These are phyloP conservation scores for Notothenia coriiceps DNA, from an alignment of 2,113 vertebrate species.

Conservation along the genomic window DNA sequence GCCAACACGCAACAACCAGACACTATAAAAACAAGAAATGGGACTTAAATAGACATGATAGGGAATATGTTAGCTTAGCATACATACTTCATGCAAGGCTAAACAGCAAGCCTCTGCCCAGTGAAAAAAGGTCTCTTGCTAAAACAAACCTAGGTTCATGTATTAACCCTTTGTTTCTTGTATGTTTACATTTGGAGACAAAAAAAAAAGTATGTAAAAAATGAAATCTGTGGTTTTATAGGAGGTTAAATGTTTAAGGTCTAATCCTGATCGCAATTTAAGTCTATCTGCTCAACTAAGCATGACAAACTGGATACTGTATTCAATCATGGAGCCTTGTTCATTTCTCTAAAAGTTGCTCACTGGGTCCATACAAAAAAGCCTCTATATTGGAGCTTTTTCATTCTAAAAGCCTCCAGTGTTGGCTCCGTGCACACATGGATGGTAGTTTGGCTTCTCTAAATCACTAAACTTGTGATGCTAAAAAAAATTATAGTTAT, in stretches of 20 bases:
- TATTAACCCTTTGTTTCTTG: not conserved
- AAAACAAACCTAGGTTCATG: not conserved
- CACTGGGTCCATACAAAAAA: not conserved
- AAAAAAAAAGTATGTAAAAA: not conserved
- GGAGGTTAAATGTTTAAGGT: not conserved
- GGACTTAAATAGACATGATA: too few relatives aligned
- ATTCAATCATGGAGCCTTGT: not conserved
- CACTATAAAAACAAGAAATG: too few relatives aligned
- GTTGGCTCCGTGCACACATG: not conserved
- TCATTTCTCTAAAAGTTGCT: not conserved
- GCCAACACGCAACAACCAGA: too few relatives aligned
- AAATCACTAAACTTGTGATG: too few relatives aligned
- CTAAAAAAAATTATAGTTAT: too few relatives aligned
- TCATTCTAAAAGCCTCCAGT: not conserved
- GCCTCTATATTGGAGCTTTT: not conserved
- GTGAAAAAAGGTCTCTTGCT: not conserved
- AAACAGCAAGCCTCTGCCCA: not conserved
- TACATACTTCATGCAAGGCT: not conserved
- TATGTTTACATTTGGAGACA: too few relatives aligned
- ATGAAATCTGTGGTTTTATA: not conserved
- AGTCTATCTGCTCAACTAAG: not conserved
- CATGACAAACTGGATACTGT: not conserved
- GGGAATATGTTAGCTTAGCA: not conserved
- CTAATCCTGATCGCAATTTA: not conserved
- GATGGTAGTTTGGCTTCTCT: not conserved